A percentile compares a stretch with the other conserved stretches of the same genome.
phyloP scores from a whole-genome alignment of 2,113 vertebrate genomes.

The Ailuropoda melanoleuca region DNA sequence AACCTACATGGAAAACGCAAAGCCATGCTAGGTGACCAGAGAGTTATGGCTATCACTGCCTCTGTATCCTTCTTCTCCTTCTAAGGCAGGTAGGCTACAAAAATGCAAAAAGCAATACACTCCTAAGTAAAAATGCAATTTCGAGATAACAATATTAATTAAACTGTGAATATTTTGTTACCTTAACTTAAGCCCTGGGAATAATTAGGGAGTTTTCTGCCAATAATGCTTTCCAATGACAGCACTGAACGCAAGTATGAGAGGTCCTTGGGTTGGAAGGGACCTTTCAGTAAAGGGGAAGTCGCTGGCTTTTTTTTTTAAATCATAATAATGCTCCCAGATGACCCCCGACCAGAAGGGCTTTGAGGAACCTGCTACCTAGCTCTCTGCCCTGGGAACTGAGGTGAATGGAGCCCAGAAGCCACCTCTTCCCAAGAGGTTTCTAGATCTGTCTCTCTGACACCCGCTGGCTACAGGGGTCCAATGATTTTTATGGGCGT shows the following conservation, averaged over 20 bases:
- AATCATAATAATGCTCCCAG: background rate
- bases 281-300: background rate
- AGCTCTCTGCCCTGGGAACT: background rate
- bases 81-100: background rate
- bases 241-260: background rate
- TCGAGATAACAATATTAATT: background rate
- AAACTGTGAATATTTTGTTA: background rate
- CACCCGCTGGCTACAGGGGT: background rate
- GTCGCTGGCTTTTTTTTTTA: background rate
- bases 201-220: background rate
- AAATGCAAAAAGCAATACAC: background rate
- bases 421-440: background rate
- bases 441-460: background rate
- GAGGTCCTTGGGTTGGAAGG: background rate
- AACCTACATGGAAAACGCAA: background rate
- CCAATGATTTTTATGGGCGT: background rate
- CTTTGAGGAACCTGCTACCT: background rate
- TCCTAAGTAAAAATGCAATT: background rate
- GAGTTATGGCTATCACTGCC: too few relatives aligned
- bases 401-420: background rate
- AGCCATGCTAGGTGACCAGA: rapidly evolving
- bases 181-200: background rate
- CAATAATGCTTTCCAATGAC: background rate
- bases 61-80: background rate
- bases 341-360: conserved; percentile 48